Base-by-base conservation (phyloP, 2,113 vertebrate genomes). In the Laterallus jamaicensis region DNA sequence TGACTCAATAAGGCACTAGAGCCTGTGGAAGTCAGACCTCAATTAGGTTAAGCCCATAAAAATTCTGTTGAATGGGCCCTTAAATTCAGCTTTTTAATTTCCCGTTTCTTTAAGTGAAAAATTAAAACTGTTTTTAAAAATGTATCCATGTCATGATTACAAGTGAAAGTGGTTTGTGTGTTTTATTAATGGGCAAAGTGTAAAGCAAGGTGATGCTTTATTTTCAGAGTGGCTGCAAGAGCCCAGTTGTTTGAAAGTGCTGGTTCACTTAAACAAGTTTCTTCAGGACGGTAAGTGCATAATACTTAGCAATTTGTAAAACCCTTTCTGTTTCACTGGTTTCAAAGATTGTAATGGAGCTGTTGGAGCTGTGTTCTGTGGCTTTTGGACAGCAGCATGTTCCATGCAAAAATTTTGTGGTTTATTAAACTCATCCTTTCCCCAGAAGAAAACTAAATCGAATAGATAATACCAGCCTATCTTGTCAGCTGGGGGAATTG, bases 231-330 rank as follows among this genome's bases (percentile, higher is more conserved):
- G 92, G 99, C 99, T 71, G 98, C 97, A 56, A 98, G 97, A 93
- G 98, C 98, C 0, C 98, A 98, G 29, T 98, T 99, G 49, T 99
- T 99, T 50, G 99, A 99, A 97, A 99, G 98, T 90, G 98, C 98
- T 68, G 98, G 98, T 81, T 98, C 99, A 90, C 96, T 98, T 73
- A 98, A 98, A 78, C 96, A 98, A 83, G 66, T 97, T 95, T 71
- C 98, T 86, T 94, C 97, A 96, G 98, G 98, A 98, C 94, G 99
- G 99, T 99, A 97, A 97, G 97, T 97, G 42, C 78, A 44, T 62
- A 67, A 29, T 44, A 10, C 70, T 78, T 35, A 88, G 44, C 12
- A 73, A 15, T 35, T 54, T 47, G 22, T 56, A 55, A 85, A 86
- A 86, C 52, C 17, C 8, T 52, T 60, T 52, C 35, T 88, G 21